Percentiles rank a stretch among this genome's conserved stretches.
Conservation (phyloP, 1,140 invertebrate species). For the Nixonia krombeini region DNA sequence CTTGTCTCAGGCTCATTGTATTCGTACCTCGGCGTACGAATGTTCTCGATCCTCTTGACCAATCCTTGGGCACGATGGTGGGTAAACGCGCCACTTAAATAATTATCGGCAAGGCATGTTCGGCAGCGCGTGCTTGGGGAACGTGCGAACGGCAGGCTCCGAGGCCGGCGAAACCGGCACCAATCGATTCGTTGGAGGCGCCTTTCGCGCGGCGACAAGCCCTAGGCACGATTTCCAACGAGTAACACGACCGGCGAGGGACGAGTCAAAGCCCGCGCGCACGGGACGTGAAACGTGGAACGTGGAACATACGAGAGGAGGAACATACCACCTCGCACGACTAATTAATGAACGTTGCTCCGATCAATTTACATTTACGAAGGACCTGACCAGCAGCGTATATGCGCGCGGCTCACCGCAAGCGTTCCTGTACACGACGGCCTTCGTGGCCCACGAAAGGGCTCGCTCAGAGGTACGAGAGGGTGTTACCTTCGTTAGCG, state of each 20-base stretch:
- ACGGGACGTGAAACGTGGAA: no score
- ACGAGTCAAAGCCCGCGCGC: constrained; percentile 9
- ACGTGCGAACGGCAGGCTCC: constrained; percentile 16
- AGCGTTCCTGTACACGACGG: constrained; percentile 9
- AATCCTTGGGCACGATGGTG: constrained; percentile 9
- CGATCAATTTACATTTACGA: constrained; percentile 60
- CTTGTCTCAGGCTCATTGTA: no score
- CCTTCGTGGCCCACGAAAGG: constrained; percentile 35
- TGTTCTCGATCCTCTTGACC: not conserved
- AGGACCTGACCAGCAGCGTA: constrained; percentile 24
- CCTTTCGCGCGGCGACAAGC: constrained; percentile 36
- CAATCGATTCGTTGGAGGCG: constrained; percentile 33
- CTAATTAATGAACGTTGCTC: constrained; percentile 61
- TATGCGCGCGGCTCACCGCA: constrained; percentile 5
- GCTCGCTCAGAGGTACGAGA: constrained; percentile 13
- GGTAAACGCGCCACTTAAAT: constrained; percentile 24
- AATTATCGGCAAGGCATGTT: constrained; percentile 30
- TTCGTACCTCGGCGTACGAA: not conserved
- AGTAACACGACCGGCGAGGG: constrained; percentile 34
- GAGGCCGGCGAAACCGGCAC: constrained; percentile 16
- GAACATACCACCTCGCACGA: constrained; percentile 54
- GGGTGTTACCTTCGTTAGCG: constrained; percentile 53
- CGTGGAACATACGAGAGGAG: constrained; percentile 13
- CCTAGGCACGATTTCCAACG: constrained; percentile 39
- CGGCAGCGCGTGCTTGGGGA: constrained; percentile 8